phyloP scores from a whole-genome alignment of 1,140 invertebrate genomes.

The Drosophila yakuba region DNA sequence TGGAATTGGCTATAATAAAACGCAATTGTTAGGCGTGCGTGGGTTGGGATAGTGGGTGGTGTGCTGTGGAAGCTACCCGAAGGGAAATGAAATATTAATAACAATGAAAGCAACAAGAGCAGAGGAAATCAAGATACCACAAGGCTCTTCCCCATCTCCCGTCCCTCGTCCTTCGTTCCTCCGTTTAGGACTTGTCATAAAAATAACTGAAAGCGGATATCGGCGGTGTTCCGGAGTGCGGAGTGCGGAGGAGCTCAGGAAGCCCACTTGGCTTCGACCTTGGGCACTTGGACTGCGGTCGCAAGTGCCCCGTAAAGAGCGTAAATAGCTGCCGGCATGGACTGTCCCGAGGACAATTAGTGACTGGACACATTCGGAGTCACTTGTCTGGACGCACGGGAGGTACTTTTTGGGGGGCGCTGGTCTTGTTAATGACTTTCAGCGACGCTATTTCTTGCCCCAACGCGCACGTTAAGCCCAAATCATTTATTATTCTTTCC shows the following conservation, averaged over 20 bases:
- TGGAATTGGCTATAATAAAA: conserved; percentile 39
- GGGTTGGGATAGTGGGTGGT: neutral
- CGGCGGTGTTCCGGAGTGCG: neutral
- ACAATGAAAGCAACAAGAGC: conserved; percentile 58
- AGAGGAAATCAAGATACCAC: conserved; percentile 34
- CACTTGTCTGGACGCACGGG: neutral
- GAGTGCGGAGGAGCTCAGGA: neutral
- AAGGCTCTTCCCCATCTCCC: neutral
- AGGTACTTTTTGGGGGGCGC: neutral
- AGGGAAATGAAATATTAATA: conserved; percentile 67
- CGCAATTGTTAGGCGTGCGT: conserved; percentile 42
- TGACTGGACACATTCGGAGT: conserved; percentile 29
- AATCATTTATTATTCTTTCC: conserved; percentile 8
- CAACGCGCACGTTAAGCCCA: too few species aligned
- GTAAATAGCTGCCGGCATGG: conserved; percentile 25
- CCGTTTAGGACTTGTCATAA: conserved; percentile 30
- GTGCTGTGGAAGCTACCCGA: conserved; percentile 14
- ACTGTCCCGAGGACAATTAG: conserved; percentile 47
- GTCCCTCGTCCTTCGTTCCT: neutral
- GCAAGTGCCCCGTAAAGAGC: conserved; percentile 20
- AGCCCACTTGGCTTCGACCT: conserved; percentile 23
- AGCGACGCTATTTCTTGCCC: neutral
- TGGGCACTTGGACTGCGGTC: conserved; percentile 33
- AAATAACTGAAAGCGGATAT: conserved; percentile 60
- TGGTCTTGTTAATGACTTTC: conserved; percentile 6